Evolutionary conservation across 2,797 vertebrate species (phyloP), one percentile per base, ranked within the genome.

Genomic region (Erethizon dorsatum): DNA sequence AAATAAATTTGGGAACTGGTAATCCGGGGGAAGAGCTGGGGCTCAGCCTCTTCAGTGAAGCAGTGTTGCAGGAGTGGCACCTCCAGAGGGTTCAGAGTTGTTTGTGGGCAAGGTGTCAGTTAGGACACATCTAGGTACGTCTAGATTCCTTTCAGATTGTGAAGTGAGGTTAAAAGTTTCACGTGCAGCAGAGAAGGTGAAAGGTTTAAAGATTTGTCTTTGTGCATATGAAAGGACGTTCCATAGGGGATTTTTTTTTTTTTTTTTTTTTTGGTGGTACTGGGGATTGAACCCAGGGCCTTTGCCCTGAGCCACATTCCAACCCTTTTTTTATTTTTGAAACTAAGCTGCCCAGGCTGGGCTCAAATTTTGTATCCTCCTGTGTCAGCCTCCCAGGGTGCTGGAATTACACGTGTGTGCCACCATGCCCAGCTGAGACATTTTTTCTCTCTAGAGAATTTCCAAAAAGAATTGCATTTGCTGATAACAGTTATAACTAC

Each of bases 31-130:
- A 33, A 61, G 63, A 79, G 28, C 88, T 45, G 41, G 52, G 41
- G 73, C 22, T 3, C 18, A 8, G 67, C 37, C 41, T 87, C n/a
- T 83, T 20, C 17, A 12, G 83, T 56, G 52, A 84, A 59, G 69
- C 5, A 17, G 52, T 0, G 3, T 20, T 57, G 84, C 14, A 0
- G 3, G 28, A 73, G 12, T 87, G 0, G 5, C 41, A n/a, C 11
- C 4, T 3, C n/a, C 54, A 69, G 31, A 28, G 41, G 11, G 28
- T 12, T 82, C 80, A 26, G 3, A 79, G 82, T 83, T n/a, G 4
- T 67, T 84, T 65, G 83, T 28, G 54, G 24, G n/a, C 33, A 28
- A 28, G 4, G 8, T 77, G 22, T 37, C 1, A 11, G 6, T 83
- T 28, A 82, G 56, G 73, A 13, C 11, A 90, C 31, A 33, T 45